phyloP scores from a whole-genome alignment of 2,888 invertebrate species.

The Hecatera dysodea region DNA sequence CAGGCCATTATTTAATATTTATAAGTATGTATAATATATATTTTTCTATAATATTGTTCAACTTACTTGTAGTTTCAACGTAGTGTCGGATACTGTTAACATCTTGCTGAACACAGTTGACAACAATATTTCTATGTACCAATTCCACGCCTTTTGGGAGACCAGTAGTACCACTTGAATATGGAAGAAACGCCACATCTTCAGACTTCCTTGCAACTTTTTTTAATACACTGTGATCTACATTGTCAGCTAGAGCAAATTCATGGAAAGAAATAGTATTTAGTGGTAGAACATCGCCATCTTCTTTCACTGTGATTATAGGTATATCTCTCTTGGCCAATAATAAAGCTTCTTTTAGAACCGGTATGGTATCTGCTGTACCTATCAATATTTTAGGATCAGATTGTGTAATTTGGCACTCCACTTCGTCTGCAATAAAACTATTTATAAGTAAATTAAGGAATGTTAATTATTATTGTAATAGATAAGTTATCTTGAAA shows the following conservation, averaged over 20 bases:
- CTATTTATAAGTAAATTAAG: too few species aligned
- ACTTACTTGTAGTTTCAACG: slow-evolving; percentile 80
- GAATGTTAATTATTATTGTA: not conserved
- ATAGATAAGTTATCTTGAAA: slow-evolving; percentile 2
- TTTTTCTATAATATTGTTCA: not conserved
- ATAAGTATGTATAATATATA: not conserved
- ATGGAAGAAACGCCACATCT: slow-evolving; percentile 93
- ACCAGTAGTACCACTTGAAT: slow-evolving; percentile 96
- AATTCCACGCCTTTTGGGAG: slow-evolving; percentile 94
- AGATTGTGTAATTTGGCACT: slow-evolving; percentile 91
- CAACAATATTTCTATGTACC: slow-evolving; percentile 90
- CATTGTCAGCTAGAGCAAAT: slow-evolving; percentile 83
- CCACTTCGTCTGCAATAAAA: slow-evolving; percentile 92
- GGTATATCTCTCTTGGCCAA: slow-evolving; percentile 86
- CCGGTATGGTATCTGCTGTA: slow-evolving; percentile 84
- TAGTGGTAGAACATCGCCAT: slow-evolving; percentile 78
- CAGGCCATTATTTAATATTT: not conserved
- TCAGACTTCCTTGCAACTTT: slow-evolving; percentile 81
- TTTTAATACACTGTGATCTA: slow-evolving; percentile 87
- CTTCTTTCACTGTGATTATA: slow-evolving; percentile 81
- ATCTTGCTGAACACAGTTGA: slow-evolving; percentile 82
- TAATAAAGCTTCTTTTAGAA: slow-evolving; percentile 85
- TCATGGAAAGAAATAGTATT: slow-evolving; percentile 91
- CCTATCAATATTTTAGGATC: slow-evolving; percentile 92
- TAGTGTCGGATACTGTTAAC: slow-evolving; percentile 73